Evolutionary conservation across 2,888 invertebrate species (phyloP).

Genomic region (Cephus pulcher): DNA sequence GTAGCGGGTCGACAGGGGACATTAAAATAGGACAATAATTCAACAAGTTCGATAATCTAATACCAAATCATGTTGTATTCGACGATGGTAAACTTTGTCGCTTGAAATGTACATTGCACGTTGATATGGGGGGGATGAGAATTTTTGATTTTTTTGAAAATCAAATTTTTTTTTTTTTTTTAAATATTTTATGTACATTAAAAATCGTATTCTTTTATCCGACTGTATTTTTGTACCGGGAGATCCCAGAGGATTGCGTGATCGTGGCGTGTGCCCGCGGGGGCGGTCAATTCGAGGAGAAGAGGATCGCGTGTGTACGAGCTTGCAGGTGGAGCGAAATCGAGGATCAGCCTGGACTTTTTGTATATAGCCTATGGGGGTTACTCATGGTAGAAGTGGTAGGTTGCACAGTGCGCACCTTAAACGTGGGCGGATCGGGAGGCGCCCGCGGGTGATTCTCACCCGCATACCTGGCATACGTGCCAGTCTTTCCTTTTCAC

Average conservation of each 20-base stretch:
- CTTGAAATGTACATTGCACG: neutral
- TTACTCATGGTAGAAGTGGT: slow-evolving; percentile 18
- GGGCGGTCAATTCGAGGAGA: slow-evolving; percentile 45
- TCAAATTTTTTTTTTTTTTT: neutral
- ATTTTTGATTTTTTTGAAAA: neutral
- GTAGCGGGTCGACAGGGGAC: neutral
- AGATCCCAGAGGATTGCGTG: slow-evolving; percentile 48
- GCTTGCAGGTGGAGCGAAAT: slow-evolving; percentile 44
- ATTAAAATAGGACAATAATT: neutral
- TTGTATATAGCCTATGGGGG: neutral
- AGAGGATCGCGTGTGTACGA: slow-evolving; percentile 43
- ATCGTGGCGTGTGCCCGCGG: slow-evolving; percentile 63
- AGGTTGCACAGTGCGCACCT: slow-evolving; percentile 41
- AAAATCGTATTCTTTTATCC: neutral
- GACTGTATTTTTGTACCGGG: neutral
- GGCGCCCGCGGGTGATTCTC: slow-evolving; percentile 58
- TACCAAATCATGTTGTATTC: neutral
- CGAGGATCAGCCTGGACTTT: slow-evolving; percentile 22
- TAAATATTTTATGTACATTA: too few species aligned
- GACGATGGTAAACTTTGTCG: neutral
- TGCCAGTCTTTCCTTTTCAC: slow-evolving; percentile 32
- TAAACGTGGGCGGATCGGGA: slow-evolving; percentile 60
- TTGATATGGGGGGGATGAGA: neutral
- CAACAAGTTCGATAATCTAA: neutral
- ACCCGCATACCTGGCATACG: slow-evolving; percentile 57